Conservation (phyloP, 2,797 vertebrate genomes). For the Pampus argenteus region DNA sequence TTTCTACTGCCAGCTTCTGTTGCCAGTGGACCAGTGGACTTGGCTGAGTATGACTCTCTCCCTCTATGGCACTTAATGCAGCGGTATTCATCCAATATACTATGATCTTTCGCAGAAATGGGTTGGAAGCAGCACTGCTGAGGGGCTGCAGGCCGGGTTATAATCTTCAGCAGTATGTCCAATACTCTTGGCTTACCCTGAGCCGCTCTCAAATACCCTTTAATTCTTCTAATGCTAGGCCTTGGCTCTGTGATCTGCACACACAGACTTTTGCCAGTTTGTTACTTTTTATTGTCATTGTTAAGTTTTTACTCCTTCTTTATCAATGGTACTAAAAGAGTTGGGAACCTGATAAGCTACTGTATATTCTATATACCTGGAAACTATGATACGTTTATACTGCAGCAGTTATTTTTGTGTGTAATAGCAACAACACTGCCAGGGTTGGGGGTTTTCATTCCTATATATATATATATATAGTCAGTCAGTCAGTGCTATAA, state of each 20-base stretch:
- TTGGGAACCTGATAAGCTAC: constrained; percentile 39
- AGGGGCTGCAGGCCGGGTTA: constrained; percentile 66
- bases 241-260: constrained; percentile 51
- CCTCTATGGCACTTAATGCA: constrained; percentile 78
- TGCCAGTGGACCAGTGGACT: constrained; percentile 82
- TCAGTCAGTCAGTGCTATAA: not conserved
- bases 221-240: constrained; percentile 72
- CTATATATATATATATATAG: not conserved
- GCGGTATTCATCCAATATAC: constrained; percentile 71
- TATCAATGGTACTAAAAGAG: constrained; percentile 50
- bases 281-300: constrained; percentile 48
- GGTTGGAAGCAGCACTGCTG: constrained; percentile 70
- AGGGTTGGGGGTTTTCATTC: constrained; percentile 8
- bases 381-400: not conserved
- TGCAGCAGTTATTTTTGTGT: not conserved
- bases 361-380: constrained; percentile 25
- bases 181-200: constrained; percentile 67
- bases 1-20: constrained; percentile 73
- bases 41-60: constrained; percentile 66
- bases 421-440: not conserved
- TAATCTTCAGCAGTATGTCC: constrained; percentile 74
- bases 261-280: constrained; percentile 46
- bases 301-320: constrained; percentile 53
- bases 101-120: constrained; percentile 78
- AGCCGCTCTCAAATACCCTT: constrained; percentile 73